These are phyloP conservation scores for Excalfactoria chinensis DNA, from an alignment of 2,113 vertebrate genomes.

Conservation along the genomic window DNA sequence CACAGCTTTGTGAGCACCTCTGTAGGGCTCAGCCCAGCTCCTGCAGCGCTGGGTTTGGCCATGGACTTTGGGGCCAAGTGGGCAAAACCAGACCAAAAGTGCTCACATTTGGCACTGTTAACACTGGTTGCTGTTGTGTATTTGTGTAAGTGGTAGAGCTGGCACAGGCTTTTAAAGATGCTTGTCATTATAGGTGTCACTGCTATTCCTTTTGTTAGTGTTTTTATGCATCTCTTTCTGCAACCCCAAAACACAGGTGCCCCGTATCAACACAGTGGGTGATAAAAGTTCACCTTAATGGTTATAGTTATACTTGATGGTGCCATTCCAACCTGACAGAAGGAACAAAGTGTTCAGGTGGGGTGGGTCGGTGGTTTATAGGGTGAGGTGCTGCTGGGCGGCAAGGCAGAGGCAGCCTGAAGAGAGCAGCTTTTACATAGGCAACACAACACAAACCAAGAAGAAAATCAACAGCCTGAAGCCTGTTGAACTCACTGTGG, in stretches of 20 bases:
- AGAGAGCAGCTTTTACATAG: background rate
- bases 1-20: rapidly evolving
- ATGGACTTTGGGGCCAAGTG: rapidly evolving
- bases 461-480: background rate
- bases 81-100: background rate
- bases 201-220: background rate
- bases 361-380: background rate
- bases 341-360: slow-evolving; percentile 24
- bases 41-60: background rate
- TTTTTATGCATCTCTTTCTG: background rate
- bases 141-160: background rate
- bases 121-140: rapidly evolving
- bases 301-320: background rate
- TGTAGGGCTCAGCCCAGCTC: rapidly evolving
- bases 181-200: background rate
- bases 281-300: background rate
- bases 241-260: background rate
- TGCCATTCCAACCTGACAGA: slow-evolving; percentile 1
- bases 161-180: background rate
- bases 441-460: background rate
- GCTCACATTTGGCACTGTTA: background rate
- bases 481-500: background rate
- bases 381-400: background rate
- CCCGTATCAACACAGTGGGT: background rate
- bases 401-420: background rate